A percentile compares a stretch with the other conserved stretches of the same genome.
Conservation (phyloP, 1,140 invertebrate genomes). For the Radopholus similis region DNA sequence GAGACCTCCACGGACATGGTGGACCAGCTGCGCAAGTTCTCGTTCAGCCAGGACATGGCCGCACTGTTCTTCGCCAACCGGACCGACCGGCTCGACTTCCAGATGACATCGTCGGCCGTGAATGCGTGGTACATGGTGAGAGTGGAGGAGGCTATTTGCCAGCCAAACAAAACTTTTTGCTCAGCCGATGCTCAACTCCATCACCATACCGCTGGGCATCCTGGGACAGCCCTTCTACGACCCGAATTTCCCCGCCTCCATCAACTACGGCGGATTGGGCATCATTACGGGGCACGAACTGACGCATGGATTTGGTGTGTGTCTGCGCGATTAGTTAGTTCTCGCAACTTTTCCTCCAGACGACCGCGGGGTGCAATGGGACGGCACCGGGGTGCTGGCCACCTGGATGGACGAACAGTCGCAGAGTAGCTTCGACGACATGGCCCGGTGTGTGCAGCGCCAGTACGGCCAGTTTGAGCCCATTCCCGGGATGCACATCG, state of each 20-base stretch:
- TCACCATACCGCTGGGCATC: constrained; percentile 34
- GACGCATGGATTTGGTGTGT: constrained; percentile 64
- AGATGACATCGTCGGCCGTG: not conserved
- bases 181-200: not conserved
- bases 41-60: not conserved
- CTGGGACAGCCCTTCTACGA: constrained; percentile 66
- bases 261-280: constrained; percentile 65
- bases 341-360: constrained; percentile 39
- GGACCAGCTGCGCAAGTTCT: not conserved
- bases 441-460: constrained; percentile 29
- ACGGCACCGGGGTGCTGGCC: constrained; percentile 22
- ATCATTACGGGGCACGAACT: constrained; percentile 67
- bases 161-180: not conserved
- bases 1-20: constrained; percentile 27
- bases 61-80: not conserved
- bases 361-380: constrained; percentile 50
- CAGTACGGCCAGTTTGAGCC: constrained; percentile 26
- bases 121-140: constrained; percentile 12
- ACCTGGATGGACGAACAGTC: constrained; percentile 39
- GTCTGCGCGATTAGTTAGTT: not conserved
- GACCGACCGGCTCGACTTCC: constrained; percentile 11
- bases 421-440: constrained; percentile 17
- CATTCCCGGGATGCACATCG: constrained; percentile 31
- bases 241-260: constrained; percentile 65
- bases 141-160: not conserved